Evolutionary conservation across 2,797 vertebrate genomes (phyloP), one percentile per base, ranked within the genome.

Genomic region (Periparus ater): DNA sequence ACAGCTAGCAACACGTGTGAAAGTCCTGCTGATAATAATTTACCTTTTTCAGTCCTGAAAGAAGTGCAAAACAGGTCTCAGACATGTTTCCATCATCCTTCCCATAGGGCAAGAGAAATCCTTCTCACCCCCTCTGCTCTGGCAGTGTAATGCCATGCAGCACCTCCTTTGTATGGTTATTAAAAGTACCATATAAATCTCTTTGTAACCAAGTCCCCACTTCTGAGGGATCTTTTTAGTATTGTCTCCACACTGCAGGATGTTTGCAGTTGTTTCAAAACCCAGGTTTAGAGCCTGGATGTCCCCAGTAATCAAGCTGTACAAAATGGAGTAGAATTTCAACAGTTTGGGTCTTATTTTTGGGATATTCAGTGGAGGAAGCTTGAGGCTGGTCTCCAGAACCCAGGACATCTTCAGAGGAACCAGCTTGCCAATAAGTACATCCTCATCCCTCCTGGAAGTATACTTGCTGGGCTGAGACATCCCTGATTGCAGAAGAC

Each of bases 241-340:
- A 32, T 16, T 48, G 8, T 48, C 61, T 70, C 48, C 7, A 13
- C 20, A 34, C 13, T 78, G 26, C 0, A 2, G 19, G 20, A 45
- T 48, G 66, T 80, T 45, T 85, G 29, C n/a, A 87, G 36, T 18
- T 79, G 44, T 65, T 91, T 89, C 48, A 83, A 48, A 66, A 70
- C 2, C 9, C 40, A 38, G 7, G 15, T 40, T 60, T 22, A 45
- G 75, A 83, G 38, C 42, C 11, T 7, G 2, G 15, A 53, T 45
- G 18, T 42, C 11, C 5, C 18, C 30, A 70, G 32, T 58, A 66
- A 70, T 47, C 40, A 51, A 54, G 30, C 12, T 51, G 48, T 58
- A 94, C 10, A 62, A 86, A 88, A 65, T 9, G 10, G 21, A 50
- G 4, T n/a, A 51, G 17, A 34, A 80, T 73, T 95, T 91, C 48